Conservation (phyloP, 2,113 vertebrate genomes). For the Cynoglossus semilaevis region DNA sequence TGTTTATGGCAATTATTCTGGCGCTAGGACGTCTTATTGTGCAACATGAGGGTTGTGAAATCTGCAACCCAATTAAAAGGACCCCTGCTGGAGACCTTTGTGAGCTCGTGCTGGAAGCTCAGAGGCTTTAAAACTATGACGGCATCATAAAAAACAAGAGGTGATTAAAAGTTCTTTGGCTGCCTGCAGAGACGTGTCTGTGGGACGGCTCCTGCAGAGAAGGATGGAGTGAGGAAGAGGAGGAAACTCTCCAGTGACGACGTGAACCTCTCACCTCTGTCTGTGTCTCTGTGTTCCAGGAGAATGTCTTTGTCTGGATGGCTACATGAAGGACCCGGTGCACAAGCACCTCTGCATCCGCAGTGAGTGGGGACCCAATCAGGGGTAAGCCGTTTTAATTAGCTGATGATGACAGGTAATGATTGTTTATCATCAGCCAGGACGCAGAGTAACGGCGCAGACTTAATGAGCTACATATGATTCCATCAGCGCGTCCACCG, state of each 20-base stretch:
- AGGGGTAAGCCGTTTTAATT: conserved; percentile 85
- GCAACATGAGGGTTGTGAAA: neutral
- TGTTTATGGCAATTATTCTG: neutral
- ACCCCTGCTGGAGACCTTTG: conserved; percentile 10
- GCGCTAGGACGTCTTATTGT: neutral
- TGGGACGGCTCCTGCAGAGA: conserved; percentile 11
- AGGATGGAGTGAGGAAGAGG: conserved; percentile 20
- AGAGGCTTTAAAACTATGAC: neutral
- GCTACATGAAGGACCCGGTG: conserved; percentile 96
- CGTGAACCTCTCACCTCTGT: conserved; percentile 12
- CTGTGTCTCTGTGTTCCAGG: conserved; percentile 72
- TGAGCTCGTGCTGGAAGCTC: conserved; percentile 7
- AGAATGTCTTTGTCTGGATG: conserved; percentile 93
- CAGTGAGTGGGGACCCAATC: conserved; percentile 97
- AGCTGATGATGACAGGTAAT: conserved; percentile 4
- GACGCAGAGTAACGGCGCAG: neutral
- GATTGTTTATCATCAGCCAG: conserved; percentile 25
- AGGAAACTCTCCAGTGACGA: conserved; percentile 23
- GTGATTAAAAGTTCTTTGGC: conserved; percentile 24
- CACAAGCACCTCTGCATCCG: conserved; percentile 98
- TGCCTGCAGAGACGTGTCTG: conserved; percentile 26
- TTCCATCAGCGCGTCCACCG: conserved; percentile 9
- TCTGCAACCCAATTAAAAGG: conserved; percentile 9
- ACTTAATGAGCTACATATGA: conserved; percentile 12
- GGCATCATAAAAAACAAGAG: conserved; percentile 32